Evolutionary conservation across 2,888 invertebrate genomes (phyloP).

Genomic region (Sinhomidia bicolor): DNA sequence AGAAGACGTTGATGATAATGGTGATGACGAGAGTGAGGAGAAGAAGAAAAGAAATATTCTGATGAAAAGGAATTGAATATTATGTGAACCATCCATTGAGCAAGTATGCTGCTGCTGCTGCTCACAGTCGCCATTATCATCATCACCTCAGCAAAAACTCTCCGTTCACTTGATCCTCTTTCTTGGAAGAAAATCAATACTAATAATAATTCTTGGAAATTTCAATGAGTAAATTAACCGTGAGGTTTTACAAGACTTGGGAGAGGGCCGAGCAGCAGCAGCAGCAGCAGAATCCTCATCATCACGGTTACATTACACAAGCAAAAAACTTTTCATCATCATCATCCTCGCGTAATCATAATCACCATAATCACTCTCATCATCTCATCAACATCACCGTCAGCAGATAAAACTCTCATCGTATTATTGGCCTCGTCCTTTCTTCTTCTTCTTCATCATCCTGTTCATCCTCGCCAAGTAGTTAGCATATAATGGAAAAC

Average conservation of each 20-base stretch:
- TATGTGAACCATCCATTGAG: too few species aligned
- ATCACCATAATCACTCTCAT: conserved; percentile 26
- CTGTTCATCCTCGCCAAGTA: too few species aligned
- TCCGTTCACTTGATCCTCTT: background rate
- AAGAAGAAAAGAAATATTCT: background rate
- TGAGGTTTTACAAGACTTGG: conserved; percentile 26
- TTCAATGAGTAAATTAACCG: conserved; percentile 66
- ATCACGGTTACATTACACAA: background rate
- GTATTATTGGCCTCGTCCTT: background rate
- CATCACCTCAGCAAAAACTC: background rate
- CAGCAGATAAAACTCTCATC: background rate
- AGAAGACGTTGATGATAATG: too few species aligned
- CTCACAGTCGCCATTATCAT: background rate
- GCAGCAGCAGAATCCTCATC: background rate
- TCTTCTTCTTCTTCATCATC: too few species aligned
- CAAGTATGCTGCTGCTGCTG: too few species aligned
- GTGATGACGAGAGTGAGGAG: background rate
- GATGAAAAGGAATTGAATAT: too few species aligned
- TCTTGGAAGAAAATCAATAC: conserved; percentile 51
- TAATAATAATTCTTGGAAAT: conserved; percentile 52
- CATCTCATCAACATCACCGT: conserved; percentile 18
- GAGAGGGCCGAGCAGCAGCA: background rate
- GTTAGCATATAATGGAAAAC: background rate
- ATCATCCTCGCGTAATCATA: background rate
- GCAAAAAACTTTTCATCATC: background rate